Base-by-base conservation (phyloP, 2,113 vertebrate species). In the Bufo gargarizans region DNA sequence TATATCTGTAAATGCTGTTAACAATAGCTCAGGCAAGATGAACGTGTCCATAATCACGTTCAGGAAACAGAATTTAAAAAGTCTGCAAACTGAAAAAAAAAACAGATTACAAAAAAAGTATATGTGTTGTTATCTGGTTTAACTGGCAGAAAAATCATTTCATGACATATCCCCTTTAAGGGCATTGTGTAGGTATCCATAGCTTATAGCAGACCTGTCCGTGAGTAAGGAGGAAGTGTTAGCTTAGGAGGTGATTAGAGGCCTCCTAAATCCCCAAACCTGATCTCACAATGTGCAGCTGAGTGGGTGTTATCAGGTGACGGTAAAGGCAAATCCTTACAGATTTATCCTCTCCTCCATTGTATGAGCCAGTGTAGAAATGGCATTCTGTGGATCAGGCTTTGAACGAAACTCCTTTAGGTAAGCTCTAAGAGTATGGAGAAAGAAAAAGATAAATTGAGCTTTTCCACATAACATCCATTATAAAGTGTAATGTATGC, bases 401-500 rank as follows among this genome's bases (percentile, higher is more conserved):
- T 67, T 69, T 33, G 47, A 84, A 12, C 67, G 55, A 55, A 53
- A 69, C 82, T 84, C 63, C n/a, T 47, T 76, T 58, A 85, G 17
- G 83, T 85, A 85, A 58, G 33, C 69, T 59, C n/a, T 76, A 85
- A 76, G 69, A 45, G n/a, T 58, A 59, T 12, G 69, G 50, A 84
- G 47, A 6, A 43, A 10, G 22, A 67, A 82, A 61, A 78, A 78
- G 85, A 86, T 78, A 61, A 86, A 86, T 77, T 65, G 85, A 49
- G 85, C 74, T 86, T 86, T 77, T 63, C 61, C 47, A 17, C 85
- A 86, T 65, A 78, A 77, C 72, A 77, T 77, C 45, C 59, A 86
- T 65, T 77, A 65, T 77, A 86, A 77, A 49, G 43, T 20, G 56
- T 84, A 84, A 84, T 84, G 82, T 84, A 84, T 84, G 82, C 82